A percentile compares a stretch with the other conserved stretches of the same genome.
phyloP scores from a whole-genome alignment of 2,113 vertebrate genomes.

The Saimiri boliviensis region DNA sequence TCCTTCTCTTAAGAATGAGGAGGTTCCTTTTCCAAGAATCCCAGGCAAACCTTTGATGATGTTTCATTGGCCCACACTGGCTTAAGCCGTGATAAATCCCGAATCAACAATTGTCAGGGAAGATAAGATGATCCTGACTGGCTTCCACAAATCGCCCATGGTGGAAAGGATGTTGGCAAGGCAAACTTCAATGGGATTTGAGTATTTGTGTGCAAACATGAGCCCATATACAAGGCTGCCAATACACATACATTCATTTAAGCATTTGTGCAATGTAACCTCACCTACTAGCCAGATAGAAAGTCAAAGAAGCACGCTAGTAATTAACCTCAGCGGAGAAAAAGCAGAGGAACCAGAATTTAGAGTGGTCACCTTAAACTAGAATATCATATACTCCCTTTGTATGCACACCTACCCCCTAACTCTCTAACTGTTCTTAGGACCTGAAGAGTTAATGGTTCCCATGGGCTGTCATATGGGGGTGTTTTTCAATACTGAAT shows the following conservation, averaged over 20 bases:
- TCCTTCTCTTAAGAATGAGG: background rate
- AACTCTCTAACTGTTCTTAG: background rate
- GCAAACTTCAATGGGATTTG: background rate
- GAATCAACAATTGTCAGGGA: background rate
- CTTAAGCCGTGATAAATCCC: background rate
- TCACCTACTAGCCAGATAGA: background rate
- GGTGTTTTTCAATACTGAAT: background rate
- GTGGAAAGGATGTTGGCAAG: background rate
- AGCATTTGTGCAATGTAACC: background rate
- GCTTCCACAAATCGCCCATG: background rate
- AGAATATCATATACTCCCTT: background rate
- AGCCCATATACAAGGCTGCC: background rate
- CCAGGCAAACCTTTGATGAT: background rate
- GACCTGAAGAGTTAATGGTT: background rate
- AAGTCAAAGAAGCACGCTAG: background rate
- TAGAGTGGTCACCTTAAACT: background rate
- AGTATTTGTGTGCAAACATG: background rate
- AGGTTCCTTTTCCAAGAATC: background rate
- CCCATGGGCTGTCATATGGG: background rate
- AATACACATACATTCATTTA: background rate
- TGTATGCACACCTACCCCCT: background rate
- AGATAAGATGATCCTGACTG: background rate
- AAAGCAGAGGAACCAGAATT: background rate
- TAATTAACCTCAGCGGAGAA: background rate
- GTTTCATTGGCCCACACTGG: background rate